These are phyloP conservation scores for Turdus rufiventris DNA, from an alignment of 2,113 vertebrate species.

Conservation along the genomic window DNA sequence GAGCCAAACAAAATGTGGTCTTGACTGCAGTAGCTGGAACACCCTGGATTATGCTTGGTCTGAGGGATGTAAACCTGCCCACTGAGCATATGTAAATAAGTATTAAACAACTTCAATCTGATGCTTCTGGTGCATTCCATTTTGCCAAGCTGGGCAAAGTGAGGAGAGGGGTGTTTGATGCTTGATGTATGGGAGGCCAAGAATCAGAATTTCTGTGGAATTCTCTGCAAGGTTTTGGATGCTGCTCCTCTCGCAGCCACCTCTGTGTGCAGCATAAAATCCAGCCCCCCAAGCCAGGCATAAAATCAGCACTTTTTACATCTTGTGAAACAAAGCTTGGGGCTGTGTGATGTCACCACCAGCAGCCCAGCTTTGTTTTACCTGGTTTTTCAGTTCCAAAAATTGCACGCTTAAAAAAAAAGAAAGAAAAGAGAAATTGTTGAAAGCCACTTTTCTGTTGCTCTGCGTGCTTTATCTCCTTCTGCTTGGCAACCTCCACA, in stretches of 20 bases:
- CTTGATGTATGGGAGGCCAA: background rate
- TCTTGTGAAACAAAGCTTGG: background rate
- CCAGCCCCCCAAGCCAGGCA: background rate
- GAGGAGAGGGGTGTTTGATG: background rate
- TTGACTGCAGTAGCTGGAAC: background rate
- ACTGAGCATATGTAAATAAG: background rate
- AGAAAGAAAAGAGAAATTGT: background rate
- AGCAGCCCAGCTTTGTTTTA: background rate
- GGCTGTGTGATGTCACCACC: background rate
- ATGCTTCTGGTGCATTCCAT: background rate
- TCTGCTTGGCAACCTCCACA: constrained; percentile 35
- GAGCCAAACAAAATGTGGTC: background rate
- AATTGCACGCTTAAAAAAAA: background rate
- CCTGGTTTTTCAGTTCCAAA: background rate
- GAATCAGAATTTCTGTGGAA: background rate
- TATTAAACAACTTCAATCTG: background rate
- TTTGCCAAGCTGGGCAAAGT: background rate
- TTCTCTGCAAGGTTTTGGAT: background rate
- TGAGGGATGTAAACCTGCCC: background rate
- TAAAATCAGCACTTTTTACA: background rate
- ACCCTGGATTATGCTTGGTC: background rate
- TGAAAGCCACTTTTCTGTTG: background rate
- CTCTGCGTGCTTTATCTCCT: constrained; percentile 4
- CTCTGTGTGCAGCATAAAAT: background rate
- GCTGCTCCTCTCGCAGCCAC: background rate